Conservation (phyloP, 2,797 vertebrate genomes). For the Sylvilagus floridanus region DNA sequence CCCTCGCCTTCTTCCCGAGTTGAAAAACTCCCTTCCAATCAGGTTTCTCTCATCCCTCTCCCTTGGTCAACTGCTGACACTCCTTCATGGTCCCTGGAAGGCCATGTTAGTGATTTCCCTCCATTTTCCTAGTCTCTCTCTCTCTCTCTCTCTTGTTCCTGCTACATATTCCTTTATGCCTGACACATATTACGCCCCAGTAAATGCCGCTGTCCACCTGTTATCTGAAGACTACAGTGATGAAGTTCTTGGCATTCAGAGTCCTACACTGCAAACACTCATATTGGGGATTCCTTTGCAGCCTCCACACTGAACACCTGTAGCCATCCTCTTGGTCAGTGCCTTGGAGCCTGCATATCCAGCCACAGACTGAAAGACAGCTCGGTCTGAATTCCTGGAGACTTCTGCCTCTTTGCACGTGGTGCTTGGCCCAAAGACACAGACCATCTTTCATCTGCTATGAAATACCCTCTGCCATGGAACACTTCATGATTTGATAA, state of each 20-base stretch:
- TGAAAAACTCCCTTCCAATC: not conserved
- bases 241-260: not conserved
- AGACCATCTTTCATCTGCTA: not conserved
- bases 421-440: not conserved
- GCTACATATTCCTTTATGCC: not conserved
- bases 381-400: not conserved
- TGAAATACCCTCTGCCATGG: constrained; percentile 15
- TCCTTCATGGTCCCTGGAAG: not conserved
- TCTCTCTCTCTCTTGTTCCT: not conserved
- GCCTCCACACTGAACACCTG: too few species aligned
- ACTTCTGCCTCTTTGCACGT: not conserved
- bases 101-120: not conserved
- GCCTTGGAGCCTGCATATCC: not conserved
- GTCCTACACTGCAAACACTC: not conserved
- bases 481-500: constrained; percentile 21
- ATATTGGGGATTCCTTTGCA: not conserved
- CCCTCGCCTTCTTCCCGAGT: not conserved
- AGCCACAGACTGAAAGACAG: not conserved
- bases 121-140: not conserved
- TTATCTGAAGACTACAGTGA: not conserved
- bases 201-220: not conserved
- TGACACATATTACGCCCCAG: not conserved
- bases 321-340: not conserved
- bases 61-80: not conserved
- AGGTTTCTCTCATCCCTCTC: not conserved